A percentile compares a stretch with the other conserved stretches of the same genome.
Evolutionary conservation across 1,140 invertebrate species (phyloP).

Genomic region (Drosophila watanabei): DNA sequence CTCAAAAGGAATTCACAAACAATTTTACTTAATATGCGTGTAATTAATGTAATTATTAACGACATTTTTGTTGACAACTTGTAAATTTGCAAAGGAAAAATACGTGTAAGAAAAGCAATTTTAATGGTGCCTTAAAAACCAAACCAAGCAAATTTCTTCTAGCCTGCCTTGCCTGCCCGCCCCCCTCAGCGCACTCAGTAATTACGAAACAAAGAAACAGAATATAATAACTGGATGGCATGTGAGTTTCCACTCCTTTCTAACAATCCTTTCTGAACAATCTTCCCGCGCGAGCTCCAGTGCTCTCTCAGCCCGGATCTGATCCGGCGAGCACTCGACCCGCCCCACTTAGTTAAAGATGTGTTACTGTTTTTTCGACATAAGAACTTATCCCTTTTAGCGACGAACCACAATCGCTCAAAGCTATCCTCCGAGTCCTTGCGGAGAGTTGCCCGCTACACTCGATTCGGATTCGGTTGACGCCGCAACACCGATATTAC

Average conservation of each 20-base stretch:
- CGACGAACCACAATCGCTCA: constrained; percentile 71
- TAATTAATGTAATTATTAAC: constrained; percentile 65
- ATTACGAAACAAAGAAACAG: constrained; percentile 6
- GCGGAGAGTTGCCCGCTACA: constrained; percentile 75
- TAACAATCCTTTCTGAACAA: constrained; percentile 26
- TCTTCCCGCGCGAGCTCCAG: constrained; percentile 14
- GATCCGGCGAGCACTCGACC: constrained; percentile 2
- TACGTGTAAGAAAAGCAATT: constrained; percentile 86
- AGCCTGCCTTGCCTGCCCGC: constrained; percentile 50
- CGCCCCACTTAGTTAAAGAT: constrained; percentile 32
- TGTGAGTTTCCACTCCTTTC: constrained; percentile 71
- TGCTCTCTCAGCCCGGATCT: constrained; percentile 7
- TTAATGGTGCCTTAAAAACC: constrained; percentile 86
- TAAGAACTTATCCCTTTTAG: constrained; percentile 79
- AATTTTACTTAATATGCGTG: constrained; percentile 64
- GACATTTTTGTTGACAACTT: constrained; percentile 78
- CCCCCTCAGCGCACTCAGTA: constrained; percentile 50
- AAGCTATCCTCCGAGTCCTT: constrained; percentile 70
- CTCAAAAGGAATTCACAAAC: constrained; percentile 60
- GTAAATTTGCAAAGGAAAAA: constrained; percentile 85
- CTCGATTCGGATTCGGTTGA: constrained; percentile 23
- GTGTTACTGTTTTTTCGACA: constrained; percentile 70
- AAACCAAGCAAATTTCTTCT: constrained; percentile 83
- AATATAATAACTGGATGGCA: constrained; percentile 40
- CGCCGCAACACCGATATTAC: background rate